These are phyloP conservation scores for Calameuta idolon DNA, from an alignment of 2,888 invertebrate species.

Conservation along the genomic window DNA sequence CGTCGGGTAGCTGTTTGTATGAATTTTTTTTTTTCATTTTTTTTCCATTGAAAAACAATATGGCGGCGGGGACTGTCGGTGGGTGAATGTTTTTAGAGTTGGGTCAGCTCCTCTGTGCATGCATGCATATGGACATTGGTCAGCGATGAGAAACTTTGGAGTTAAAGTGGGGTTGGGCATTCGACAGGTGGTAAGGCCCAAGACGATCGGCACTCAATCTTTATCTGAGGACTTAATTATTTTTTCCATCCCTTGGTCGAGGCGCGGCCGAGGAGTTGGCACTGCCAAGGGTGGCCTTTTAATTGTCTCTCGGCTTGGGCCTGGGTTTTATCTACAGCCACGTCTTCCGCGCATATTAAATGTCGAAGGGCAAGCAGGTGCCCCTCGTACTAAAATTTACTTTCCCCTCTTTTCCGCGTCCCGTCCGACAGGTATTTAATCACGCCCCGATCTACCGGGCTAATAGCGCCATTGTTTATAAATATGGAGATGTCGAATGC, in stretches of 20 bases:
- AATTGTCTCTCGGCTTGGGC: slow-evolving; percentile 18
- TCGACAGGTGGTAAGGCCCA: slow-evolving; percentile 18
- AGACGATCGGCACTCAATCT: slow-evolving; percentile 23
- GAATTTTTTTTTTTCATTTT: not conserved
- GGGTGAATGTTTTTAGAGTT: not conserved
- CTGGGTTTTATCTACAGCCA: slow-evolving; percentile 14
- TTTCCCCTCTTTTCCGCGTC: not conserved
- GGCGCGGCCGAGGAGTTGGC: slow-evolving; percentile 6
- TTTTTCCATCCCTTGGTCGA: slow-evolving; percentile 20
- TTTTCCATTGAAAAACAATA: not conserved
- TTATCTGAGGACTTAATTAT: slow-evolving; percentile 23
- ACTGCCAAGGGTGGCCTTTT: slow-evolving; percentile 24
- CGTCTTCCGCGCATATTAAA: slow-evolving; percentile 24
- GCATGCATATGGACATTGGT: slow-evolving; percentile 17
- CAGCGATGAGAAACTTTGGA: too few species aligned
- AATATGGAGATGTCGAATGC: slow-evolving; percentile 24
- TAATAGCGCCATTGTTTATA: slow-evolving; percentile 25
- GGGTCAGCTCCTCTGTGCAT: not conserved
- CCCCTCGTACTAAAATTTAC: slow-evolving; percentile 10
- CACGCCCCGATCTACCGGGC: slow-evolving; percentile 17
- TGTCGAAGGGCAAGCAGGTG: slow-evolving; percentile 24
- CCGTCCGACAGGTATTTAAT: slow-evolving; percentile 21
- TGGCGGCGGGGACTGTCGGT: slow-evolving; percentile 1
- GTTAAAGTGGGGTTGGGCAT: not conserved
- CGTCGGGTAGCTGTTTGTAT: too few species aligned